phyloP scores from a whole-genome alignment of 1,140 invertebrate species.

The Caenorhabditis tropicalis region DNA sequence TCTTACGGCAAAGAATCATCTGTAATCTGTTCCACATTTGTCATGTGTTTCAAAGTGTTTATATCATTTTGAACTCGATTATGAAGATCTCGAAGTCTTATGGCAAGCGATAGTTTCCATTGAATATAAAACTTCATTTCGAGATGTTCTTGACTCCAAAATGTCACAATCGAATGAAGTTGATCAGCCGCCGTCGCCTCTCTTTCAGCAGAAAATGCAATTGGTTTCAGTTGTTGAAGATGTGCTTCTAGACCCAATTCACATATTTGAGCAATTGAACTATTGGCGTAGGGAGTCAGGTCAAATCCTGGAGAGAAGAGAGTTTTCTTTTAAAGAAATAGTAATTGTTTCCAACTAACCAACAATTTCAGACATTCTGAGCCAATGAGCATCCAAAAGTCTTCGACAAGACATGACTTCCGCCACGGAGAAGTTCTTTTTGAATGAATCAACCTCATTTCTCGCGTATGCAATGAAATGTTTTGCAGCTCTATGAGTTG shows the following conservation, averaged over 20 bases:
- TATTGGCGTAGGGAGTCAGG: slow-evolving; percentile 42
- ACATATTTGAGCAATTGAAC: slow-evolving; percentile 42
- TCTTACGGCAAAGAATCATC: slow-evolving; percentile 6
- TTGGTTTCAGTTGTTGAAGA: slow-evolving; percentile 46
- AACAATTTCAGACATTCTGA: slow-evolving; percentile 52
- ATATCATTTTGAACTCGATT: not conserved
- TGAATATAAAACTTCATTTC: not conserved
- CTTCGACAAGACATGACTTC: slow-evolving; percentile 46
- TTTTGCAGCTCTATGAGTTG: slow-evolving; percentile 30
- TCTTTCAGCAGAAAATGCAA: slow-evolving; percentile 48
- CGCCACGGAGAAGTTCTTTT: slow-evolving; percentile 48
- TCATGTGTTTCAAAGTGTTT: slow-evolving; percentile 27
- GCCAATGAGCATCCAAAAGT: slow-evolving; percentile 48
- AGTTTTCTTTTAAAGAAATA: not conserved
- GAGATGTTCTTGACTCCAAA: slow-evolving; percentile 43
- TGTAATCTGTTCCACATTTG: slow-evolving; percentile 19
- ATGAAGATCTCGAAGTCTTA: not conserved
- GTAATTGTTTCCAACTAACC: slow-evolving; percentile 7
- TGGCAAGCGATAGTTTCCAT: not conserved
- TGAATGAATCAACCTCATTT: slow-evolving; percentile 52
- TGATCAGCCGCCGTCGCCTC: slow-evolving; percentile 42
- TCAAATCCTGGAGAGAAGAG: slow-evolving; percentile 38
- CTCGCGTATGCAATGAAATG: slow-evolving; percentile 50
- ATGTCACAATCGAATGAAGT: not conserved
- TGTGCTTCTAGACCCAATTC: slow-evolving; percentile 49